Conservation (phyloP, 2,888 invertebrate genomes). For the Drosophila mettleri region DNA sequence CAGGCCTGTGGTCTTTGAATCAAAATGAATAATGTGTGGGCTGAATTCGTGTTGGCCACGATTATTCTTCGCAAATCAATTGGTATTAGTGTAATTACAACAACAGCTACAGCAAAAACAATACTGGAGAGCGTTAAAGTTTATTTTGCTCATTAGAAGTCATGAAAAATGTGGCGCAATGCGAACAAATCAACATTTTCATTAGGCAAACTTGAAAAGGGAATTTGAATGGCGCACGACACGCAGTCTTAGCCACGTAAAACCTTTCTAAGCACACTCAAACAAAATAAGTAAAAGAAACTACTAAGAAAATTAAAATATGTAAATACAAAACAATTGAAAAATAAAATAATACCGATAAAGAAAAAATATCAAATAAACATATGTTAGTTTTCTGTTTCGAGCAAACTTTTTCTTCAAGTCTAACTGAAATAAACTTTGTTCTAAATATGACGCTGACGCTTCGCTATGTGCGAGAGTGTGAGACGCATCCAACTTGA, state of each 20-base stretch:
- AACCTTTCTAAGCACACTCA: neutral
- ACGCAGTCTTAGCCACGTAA: slow-evolving; percentile 26
- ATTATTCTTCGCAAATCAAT: slow-evolving; percentile 50
- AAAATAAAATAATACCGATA: neutral
- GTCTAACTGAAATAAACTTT: slow-evolving; percentile 35
- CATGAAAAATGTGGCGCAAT: slow-evolving; percentile 27
- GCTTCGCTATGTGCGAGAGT: neutral
- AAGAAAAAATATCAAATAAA: neutral
- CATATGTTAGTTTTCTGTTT: no score
- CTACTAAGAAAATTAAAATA: neutral
- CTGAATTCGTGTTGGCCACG: slow-evolving; percentile 12
- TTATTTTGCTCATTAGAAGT: slow-evolving; percentile 49
- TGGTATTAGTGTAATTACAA: slow-evolving; percentile 36
- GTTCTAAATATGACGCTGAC: slow-evolving; percentile 9
- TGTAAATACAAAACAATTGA: neutral
- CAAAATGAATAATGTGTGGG: slow-evolving; percentile 7
- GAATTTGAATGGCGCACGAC: slow-evolving; percentile 36
- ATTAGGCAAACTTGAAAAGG: slow-evolving; percentile 43
- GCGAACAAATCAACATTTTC: slow-evolving; percentile 62
- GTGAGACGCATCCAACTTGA: slow-evolving; percentile 3
- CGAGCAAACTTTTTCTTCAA: slow-evolving; percentile 3
- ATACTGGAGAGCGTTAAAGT: slow-evolving; percentile 27
- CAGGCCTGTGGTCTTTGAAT: neutral
- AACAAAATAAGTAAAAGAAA: neutral
- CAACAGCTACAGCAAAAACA: slow-evolving; percentile 18